Base-by-base conservation (phyloP, 2,113 vertebrate genomes). In the Leptocoma aspasia region DNA sequence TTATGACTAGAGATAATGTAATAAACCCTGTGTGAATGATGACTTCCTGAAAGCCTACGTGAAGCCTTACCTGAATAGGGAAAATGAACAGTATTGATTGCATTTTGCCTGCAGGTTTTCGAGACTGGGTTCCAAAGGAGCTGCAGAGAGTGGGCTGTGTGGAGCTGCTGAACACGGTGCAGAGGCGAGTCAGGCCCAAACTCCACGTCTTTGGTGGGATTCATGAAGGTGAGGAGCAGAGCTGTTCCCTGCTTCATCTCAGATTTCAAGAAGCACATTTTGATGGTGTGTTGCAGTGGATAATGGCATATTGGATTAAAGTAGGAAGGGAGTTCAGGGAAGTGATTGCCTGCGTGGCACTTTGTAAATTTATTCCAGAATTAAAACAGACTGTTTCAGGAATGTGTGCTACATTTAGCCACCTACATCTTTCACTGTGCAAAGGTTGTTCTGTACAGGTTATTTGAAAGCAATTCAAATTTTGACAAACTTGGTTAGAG, bases 91-190 rank as follows among this genome's bases (percentile, higher is more conserved):
- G 71, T 69, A 96, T 96, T 92, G 95, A 97, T 97, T 97, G 79
- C 94, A 24, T 97, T 98, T 91, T 97, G 59, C 83, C 92, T 66
- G 89, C 94, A 99, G 99, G 99, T 92, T 99, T 99, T 96, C 98
- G 99, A 97, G 99, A 99, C 98, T 99, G 99, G 99, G 99, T 99
- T 94, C 99, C 99, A 11, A 99, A 99, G 96, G 99, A 99, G 97
- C 98, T 99, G 72, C 99, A 99, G 96, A 98, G 99, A 92, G 99
- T 99, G 77, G 99, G 99, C 87, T 99, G 99, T 27, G 99, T 99
- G 96, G 99, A 99, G 97, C 98, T 99, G 96, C 97, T 99, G 92
- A 99, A 99, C 98, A 99, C 99, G 0, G 99, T 99, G 64, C 99
- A 99, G 97, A 99, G 99, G 96, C 97, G 99, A 91, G 99, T 99